These are phyloP conservation scores for Campoletis sonorensis DNA, from an alignment of 1,140 invertebrate genomes.

Conservation along the genomic window DNA sequence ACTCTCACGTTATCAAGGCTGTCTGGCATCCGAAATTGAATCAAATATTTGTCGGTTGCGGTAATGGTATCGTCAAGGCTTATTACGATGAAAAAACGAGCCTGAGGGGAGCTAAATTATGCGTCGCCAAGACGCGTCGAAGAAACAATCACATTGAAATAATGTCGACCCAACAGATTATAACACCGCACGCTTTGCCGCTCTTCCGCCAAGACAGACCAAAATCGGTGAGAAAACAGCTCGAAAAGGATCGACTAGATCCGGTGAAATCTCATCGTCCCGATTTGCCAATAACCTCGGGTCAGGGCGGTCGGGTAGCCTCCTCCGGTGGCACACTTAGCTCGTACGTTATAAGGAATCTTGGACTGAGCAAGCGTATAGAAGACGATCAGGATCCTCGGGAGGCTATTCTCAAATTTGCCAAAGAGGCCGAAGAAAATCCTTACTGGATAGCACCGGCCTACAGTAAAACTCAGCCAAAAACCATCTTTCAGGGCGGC, in stretches of 20 bases:
- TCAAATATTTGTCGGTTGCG: constrained; percentile 95
- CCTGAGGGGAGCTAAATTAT: constrained; percentile 93
- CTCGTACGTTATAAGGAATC: constrained; percentile 97
- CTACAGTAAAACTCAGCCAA: constrained; percentile 90
- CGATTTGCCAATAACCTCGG: constrained; percentile 96
- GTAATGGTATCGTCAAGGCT: constrained; percentile 93
- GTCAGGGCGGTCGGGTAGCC: constrained; percentile 92
- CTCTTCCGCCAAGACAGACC: constrained; percentile 95
- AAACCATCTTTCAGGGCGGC: constrained; percentile 84
- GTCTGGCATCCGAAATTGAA: constrained; percentile 98
- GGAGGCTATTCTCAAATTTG: constrained; percentile 97
- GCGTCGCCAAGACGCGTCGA: constrained; percentile 88
- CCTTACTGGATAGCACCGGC: constrained; percentile 97
- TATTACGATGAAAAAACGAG: constrained; percentile 93
- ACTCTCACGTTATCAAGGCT: constrained; percentile 91
- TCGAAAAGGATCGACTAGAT: constrained; percentile 95
- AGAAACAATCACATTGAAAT: constrained; percentile 91
- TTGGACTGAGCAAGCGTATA: constrained; percentile 94
- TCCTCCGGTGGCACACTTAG: constrained; percentile 97
- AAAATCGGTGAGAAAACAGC: constrained; percentile 91
- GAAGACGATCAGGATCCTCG: constrained; percentile 98
- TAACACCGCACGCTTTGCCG: constrained; percentile 97
- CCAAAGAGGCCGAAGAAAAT: constrained; percentile 97
- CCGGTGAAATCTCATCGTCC: constrained; percentile 94
- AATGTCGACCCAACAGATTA: constrained; percentile 94